Evolutionary conservation across 2,797 vertebrate species (phyloP).

Genomic region (Synaphobranchus kaupii): DNA sequence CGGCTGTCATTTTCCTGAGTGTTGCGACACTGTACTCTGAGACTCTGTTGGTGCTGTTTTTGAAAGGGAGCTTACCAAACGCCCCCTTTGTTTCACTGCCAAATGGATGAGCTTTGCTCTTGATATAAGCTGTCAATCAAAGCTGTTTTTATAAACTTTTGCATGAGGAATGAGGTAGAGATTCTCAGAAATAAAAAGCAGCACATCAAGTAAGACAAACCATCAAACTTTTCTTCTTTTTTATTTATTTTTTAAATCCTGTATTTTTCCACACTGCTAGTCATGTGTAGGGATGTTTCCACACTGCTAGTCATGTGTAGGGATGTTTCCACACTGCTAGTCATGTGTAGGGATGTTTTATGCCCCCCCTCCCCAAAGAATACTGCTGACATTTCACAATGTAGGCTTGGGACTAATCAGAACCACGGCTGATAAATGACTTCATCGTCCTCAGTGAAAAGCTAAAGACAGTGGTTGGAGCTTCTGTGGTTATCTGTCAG

Average conservation of each 20-base stretch:
- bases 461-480: not conserved
- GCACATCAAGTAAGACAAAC: not conserved
- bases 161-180: not conserved
- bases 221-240: not conserved
- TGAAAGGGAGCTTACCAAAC: slow-evolving; percentile 40
- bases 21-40: slow-evolving; percentile 40
- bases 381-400: not conserved
- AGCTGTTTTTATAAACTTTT: slow-evolving; percentile 33
- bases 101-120: slow-evolving; percentile 41
- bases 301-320: not conserved
- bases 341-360: not conserved
- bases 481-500: not conserved
- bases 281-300: no score
- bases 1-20: slow-evolving; percentile 3
- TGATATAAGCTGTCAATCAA: slow-evolving; percentile 41
- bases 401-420: not conserved
- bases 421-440: not conserved
- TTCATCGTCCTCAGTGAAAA: not conserved
- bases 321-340: not conserved
- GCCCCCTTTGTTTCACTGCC: slow-evolving; percentile 34
- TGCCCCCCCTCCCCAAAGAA: not conserved
- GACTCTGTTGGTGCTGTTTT: slow-evolving; percentile 46
- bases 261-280: not conserved
- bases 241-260: not conserved
- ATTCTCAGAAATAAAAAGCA: not conserved